Percentiles rank a stretch among this genome's conserved stretches.
These are phyloP conservation scores for Sebastes nivosus DNA, from an alignment of 2,797 vertebrate species.

Conservation along the genomic window DNA sequence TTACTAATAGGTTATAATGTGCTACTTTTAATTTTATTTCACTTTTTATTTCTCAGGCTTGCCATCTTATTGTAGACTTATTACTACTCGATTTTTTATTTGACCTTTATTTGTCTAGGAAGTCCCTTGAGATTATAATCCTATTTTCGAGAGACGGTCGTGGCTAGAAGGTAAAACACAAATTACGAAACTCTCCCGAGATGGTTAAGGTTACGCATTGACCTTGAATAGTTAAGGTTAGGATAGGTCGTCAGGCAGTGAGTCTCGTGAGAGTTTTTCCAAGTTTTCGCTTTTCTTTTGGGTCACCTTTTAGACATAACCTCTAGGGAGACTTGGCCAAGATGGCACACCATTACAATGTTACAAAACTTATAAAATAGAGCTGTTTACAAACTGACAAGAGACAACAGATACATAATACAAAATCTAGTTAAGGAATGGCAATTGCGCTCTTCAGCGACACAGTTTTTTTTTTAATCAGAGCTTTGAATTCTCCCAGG, in stretches of 20 bases:
- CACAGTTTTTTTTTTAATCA: background rate
- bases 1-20: background rate
- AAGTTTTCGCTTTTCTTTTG: no score
- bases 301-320: no score
- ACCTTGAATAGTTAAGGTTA: no score
- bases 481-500: background rate
- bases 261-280: no score
- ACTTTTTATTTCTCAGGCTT: background rate
- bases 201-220: no score
- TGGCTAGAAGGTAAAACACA: no score
- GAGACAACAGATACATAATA: background rate
- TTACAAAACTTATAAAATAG: background rate
- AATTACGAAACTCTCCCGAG: no score
- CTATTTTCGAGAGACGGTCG: background rate
- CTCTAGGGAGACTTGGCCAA: background rate
- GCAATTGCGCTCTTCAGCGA: background rate
- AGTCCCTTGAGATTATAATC: background rate
- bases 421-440: background rate
- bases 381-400: background rate
- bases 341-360: background rate
- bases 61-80: background rate
- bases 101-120: background rate
- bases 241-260: no score
- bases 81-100: background rate
- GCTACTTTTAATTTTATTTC: background rate